These are phyloP conservation scores for Macrochelys suwanniensis DNA, from an alignment of 2,797 vertebrate genomes.

Conservation along the genomic window DNA sequence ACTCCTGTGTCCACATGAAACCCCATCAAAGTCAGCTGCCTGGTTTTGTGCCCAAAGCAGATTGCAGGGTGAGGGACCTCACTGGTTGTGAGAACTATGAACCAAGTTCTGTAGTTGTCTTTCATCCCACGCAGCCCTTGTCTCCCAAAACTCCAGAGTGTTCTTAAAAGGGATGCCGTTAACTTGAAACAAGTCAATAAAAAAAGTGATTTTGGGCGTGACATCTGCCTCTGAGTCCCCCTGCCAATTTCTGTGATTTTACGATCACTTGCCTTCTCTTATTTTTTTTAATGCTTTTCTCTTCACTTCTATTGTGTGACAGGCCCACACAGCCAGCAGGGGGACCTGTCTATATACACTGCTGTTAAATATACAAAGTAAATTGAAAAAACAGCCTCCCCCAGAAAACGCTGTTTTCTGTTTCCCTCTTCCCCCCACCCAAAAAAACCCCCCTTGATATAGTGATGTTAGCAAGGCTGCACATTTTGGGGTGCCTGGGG, in stretches of 20 bases:
- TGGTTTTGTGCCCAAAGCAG: background rate
- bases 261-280: background rate
- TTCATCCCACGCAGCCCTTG: background rate
- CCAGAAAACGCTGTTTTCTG: too few species aligned
- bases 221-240: background rate
- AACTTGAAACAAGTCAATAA: background rate
- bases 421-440: fast-evolving
- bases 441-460: background rate
- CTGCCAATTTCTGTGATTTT: background rate
- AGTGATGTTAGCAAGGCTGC: background rate
- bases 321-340: background rate
- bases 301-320: background rate
- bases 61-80: background rate
- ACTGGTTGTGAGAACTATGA: background rate
- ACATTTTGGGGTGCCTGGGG: background rate
- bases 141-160: background rate
- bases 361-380: fast-evolving
- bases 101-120: background rate
- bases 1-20: background rate
- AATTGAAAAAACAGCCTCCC: background rate
- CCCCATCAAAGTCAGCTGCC: background rate
- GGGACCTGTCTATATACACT: background rate
- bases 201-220: background rate
- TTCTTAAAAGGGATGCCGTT: fast-evolving
- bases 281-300: background rate